These are phyloP conservation scores for Gnathonemus longibarbis DNA, from an alignment of 2,113 vertebrate genomes.

Conservation along the genomic window DNA sequence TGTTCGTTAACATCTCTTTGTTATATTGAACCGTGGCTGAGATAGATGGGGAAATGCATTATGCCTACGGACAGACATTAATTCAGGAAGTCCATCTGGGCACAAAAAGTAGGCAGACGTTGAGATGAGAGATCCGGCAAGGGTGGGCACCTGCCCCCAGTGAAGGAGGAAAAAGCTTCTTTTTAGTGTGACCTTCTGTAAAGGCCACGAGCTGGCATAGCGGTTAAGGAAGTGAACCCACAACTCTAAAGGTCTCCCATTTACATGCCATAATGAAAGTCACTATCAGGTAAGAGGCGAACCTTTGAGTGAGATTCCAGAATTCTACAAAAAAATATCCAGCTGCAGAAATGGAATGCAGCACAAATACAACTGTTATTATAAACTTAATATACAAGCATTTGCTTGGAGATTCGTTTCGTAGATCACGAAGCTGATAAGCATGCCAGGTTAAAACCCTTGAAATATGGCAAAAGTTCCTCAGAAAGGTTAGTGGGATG, in stretches of 20 bases:
- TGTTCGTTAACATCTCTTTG: not conserved
- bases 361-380: not conserved
- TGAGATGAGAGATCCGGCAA: not conserved
- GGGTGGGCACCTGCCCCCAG: not conserved
- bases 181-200: not conserved
- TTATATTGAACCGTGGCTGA: not conserved
- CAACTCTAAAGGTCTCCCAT: not conserved
- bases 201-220: not conserved
- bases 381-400: not conserved
- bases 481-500: not conserved
- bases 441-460: not conserved
- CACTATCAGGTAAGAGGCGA: not conserved
- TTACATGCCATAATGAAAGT: not conserved
- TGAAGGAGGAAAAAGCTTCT: not conserved
- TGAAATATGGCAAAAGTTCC: not conserved
- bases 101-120: not conserved
- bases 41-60: not conserved
- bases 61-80: not conserved
- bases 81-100: not conserved
- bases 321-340: not conserved
- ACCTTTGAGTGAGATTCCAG: not conserved
- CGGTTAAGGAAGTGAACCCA: not conserved
- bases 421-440: not conserved
- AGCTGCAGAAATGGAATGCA: not conserved
- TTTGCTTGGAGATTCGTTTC: not conserved